Conservation (phyloP, 1,140 invertebrate species). For the Drosophila ogumai region DNA sequence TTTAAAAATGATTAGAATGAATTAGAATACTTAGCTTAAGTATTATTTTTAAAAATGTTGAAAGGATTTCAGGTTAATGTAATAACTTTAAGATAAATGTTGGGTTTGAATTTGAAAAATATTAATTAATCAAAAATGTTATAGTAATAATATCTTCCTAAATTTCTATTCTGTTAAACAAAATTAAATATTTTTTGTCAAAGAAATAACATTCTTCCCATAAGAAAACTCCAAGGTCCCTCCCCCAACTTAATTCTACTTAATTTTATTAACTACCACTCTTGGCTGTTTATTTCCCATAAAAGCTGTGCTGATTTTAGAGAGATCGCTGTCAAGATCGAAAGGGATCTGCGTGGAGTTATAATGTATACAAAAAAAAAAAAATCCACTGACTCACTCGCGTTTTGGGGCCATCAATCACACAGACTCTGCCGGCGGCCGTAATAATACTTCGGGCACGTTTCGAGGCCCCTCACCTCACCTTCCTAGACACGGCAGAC, state of each 20-base stretch:
- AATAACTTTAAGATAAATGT: too few species aligned
- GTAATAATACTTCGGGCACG: constrained; percentile 71
- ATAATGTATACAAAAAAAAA: background rate
- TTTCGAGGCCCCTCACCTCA: constrained; percentile 51
- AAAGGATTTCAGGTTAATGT: too few species aligned
- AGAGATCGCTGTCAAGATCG: constrained; percentile 23
- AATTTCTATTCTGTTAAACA: too few species aligned
- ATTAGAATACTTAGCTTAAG: too few species aligned
- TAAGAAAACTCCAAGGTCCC: background rate
- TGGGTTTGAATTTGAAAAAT: too few species aligned
- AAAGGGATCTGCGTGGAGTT: constrained; percentile 29
- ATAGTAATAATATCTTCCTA: too few species aligned
- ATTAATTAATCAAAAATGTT: too few species aligned
- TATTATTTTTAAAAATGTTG: too few species aligned
- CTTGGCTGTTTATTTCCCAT: constrained; percentile 2
- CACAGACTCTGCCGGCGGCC: constrained; percentile 29
- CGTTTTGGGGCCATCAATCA: constrained; percentile 64
- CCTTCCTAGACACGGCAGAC: constrained; percentile 33
- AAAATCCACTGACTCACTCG: constrained; percentile 61
- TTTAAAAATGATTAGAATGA: too few species aligned
- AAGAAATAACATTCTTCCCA: too few species aligned
- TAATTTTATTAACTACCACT: constrained; percentile 3
- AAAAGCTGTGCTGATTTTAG: constrained; percentile 1
- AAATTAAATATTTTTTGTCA: too few species aligned
- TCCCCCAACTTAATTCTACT: background rate